Evolutionary conservation across 1,140 invertebrate genomes (phyloP).

Genomic region (Spodoptera frugiperda): DNA sequence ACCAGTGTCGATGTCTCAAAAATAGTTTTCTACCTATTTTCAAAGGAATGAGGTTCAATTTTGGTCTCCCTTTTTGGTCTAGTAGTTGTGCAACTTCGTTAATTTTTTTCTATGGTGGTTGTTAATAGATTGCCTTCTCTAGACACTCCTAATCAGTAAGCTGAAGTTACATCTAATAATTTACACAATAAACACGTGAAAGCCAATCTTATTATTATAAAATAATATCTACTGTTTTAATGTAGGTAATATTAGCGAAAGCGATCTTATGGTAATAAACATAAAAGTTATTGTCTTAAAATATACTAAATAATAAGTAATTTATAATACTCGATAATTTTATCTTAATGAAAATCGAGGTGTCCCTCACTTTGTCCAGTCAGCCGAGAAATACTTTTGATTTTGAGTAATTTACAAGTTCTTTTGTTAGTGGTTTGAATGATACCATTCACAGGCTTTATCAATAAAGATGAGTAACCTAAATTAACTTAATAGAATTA

Average conservation of each 20-base stretch:
- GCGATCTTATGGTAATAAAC: conserved; percentile 41
- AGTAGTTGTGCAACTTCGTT: conserved; percentile 67
- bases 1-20: conserved; percentile 60
- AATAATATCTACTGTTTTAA: conserved; percentile 4
- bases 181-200: conserved; percentile 36
- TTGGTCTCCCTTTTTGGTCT: conserved; percentile 75
- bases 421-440: not conserved
- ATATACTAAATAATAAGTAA: conserved; percentile 46
- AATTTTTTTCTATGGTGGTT: conserved; percentile 48
- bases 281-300: conserved; percentile 55
- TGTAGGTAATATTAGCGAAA: conserved; percentile 39
- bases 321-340: not conserved
- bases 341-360: conserved; percentile 31
- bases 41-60: conserved; percentile 60
- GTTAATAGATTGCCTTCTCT: conserved; percentile 43
- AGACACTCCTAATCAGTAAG: conserved; percentile 47
- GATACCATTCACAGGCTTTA: not conserved
- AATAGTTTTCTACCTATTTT: conserved; percentile 61
- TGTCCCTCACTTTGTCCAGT: conserved; percentile 28
- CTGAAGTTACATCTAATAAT: conserved; percentile 41
- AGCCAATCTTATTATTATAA: conserved; percentile 41
- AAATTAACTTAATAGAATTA: conserved; percentile 20
- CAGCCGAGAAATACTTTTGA: conserved; percentile 10
- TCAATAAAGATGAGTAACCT: not conserved
- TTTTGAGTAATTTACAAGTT: not conserved